These are phyloP conservation scores for Opisthocomus hoazin DNA, from an alignment of 2,113 vertebrate species.

Conservation along the genomic window DNA sequence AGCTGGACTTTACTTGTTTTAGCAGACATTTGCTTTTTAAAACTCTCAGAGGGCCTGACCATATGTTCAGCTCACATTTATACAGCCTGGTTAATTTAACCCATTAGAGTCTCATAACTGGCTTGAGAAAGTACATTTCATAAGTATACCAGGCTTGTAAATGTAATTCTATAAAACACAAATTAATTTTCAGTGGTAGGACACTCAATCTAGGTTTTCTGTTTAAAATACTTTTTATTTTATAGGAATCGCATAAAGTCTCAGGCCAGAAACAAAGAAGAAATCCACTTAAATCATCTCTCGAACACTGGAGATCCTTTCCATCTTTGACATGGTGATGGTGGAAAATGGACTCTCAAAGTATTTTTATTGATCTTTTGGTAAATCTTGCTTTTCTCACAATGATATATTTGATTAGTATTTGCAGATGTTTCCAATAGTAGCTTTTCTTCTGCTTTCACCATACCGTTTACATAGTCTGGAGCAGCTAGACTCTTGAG, in stretches of 20 bases:
- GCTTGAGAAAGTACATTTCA: conserved; percentile 24
- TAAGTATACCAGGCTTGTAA: not conserved
- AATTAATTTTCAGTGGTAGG: not conserved
- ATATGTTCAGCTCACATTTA: conserved; percentile 68
- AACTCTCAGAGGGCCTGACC: conserved; percentile 64
- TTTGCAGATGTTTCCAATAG: not conserved
- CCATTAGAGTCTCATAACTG: conserved; percentile 38
- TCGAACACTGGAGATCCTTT: not conserved
- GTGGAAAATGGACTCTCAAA: not conserved
- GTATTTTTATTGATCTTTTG: not conserved
- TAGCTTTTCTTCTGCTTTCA: not conserved
- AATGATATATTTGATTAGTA: not conserved
- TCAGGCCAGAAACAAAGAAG: not conserved
- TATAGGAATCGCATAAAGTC: not conserved
- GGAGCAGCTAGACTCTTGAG: not conserved
- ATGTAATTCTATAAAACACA: conserved; percentile 19
- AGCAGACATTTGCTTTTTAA: conserved; percentile 67
- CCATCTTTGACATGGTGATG: not conserved
- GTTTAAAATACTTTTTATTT: not conserved
- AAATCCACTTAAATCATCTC: not conserved
- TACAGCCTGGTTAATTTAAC: conserved; percentile 66
- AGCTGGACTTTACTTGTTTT: conserved; percentile 60
- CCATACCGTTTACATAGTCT: not conserved
- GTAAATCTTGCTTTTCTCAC: not conserved
- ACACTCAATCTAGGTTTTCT: not conserved